Evolutionary conservation across 2,113 vertebrate genomes (phyloP).

Genomic region (Mastomys coucha): DNA sequence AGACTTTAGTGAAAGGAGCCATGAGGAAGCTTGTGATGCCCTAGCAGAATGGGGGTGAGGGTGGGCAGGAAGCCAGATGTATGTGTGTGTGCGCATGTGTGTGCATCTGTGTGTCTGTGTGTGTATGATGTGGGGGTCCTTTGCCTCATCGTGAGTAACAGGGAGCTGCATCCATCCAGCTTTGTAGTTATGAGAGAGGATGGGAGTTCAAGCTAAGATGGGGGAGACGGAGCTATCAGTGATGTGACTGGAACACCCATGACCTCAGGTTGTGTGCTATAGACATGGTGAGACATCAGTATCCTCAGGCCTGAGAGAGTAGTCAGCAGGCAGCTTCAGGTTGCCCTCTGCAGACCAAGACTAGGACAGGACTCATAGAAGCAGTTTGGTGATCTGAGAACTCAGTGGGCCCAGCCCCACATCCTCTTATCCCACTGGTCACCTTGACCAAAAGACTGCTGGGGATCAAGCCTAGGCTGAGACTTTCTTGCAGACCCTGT

Average conservation of each 20-base stretch:
- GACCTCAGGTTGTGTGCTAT: background rate
- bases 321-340: too few relatives aligned
- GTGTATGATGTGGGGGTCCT: background rate
- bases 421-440: too few relatives aligned
- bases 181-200: background rate
- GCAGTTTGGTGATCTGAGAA: background rate
- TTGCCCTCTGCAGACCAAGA: too few relatives aligned
- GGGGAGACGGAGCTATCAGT: background rate
- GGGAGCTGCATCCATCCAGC: background rate
- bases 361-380: background rate
- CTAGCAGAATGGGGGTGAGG: too few relatives aligned
- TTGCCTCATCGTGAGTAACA: background rate
- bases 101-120: too few relatives aligned
- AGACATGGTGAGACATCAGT: background rate
- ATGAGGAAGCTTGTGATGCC: background rate
- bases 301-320: background rate
- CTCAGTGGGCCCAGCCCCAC: background rate
- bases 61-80: background rate
- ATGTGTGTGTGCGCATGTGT: too few relatives aligned
- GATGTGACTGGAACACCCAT: too few relatives aligned
- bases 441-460: background rate
- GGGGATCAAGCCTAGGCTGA: background rate
- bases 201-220: background rate
- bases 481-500: background rate
- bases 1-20: background rate